These are phyloP conservation scores for Agriopis aurantiaria DNA, from an alignment of 2,888 invertebrate species.

Conservation along the genomic window DNA sequence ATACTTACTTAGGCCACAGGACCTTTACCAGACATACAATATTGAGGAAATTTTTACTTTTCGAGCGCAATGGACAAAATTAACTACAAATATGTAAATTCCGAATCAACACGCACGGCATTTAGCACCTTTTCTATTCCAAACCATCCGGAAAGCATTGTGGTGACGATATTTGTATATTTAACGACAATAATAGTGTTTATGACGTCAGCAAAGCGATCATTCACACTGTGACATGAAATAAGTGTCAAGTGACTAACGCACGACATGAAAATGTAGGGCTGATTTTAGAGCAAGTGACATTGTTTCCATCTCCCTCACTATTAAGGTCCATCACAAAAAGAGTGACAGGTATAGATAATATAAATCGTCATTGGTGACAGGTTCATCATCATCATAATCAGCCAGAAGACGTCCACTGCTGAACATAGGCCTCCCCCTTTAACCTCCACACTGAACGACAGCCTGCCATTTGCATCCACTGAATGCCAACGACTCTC, in stretches of 20 bases:
- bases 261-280: neutral
- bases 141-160: neutral
- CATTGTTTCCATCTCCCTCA: neutral
- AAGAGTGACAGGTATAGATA: neutral
- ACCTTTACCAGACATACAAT: neutral
- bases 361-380: too few relatives aligned
- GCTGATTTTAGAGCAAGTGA: neutral
- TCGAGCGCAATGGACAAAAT: neutral
- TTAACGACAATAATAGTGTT: neutral
- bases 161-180: neutral
- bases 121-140: conserved; percentile 6
- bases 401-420: too few relatives aligned
- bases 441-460: too few relatives aligned
- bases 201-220: neutral
- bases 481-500: too few relatives aligned
- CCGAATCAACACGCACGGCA: neutral
- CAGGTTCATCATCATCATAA: too few relatives aligned
- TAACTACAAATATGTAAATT: neutral
- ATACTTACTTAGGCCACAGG: too few relatives aligned
- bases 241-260: neutral
- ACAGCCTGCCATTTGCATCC: too few relatives aligned
- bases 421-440: too few relatives aligned
- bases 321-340: neutral
- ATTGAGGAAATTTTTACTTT: neutral
- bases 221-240: neutral